Conservation (phyloP, 92 coral and sea anemone genomes). For the Desmophyllum pertusum region DNA sequence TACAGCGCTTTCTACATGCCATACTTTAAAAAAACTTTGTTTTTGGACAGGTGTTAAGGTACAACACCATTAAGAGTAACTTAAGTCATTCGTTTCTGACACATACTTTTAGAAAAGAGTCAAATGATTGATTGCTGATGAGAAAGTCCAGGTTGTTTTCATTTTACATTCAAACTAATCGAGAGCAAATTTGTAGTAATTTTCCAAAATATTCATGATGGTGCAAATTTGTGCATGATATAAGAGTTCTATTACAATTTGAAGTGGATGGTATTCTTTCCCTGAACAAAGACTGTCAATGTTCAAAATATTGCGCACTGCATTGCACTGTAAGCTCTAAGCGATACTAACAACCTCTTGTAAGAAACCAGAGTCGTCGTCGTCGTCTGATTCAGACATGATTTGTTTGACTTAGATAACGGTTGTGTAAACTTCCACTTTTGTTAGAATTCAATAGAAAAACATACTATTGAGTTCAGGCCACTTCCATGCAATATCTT, state of each 20-base stretch:
- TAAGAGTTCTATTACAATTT: not conserved
- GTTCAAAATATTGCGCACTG: constrained; percentile 1
- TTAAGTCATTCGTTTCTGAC: not conserved
- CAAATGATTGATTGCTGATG: too few relatives aligned
- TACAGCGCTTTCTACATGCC: too few relatives aligned
- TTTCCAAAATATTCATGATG: not conserved
- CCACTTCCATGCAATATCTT: too few relatives aligned
- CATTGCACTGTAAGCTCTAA: not conserved
- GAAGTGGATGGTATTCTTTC: not conserved
- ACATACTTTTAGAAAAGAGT: not conserved
- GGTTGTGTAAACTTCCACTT: too few relatives aligned
- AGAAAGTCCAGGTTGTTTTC: not conserved
- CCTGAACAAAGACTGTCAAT: not conserved
- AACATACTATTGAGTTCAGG: not conserved
- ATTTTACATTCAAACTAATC: not conserved
- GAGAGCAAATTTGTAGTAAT: too few relatives aligned
- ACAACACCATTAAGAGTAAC: not conserved
- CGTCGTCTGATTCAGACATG: constrained; percentile 15
- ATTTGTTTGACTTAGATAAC: too few relatives aligned
- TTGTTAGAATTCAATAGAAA: too few relatives aligned
- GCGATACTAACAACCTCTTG: constrained; percentile 32
- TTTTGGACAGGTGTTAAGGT: not conserved
- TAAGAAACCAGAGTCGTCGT: not conserved
- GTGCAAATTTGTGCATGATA: too few relatives aligned
- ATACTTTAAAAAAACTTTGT: not conserved